Evolutionary conservation across 2,113 vertebrate species (phyloP).

Genomic region (Tragelaphus buxtoni): DNA sequence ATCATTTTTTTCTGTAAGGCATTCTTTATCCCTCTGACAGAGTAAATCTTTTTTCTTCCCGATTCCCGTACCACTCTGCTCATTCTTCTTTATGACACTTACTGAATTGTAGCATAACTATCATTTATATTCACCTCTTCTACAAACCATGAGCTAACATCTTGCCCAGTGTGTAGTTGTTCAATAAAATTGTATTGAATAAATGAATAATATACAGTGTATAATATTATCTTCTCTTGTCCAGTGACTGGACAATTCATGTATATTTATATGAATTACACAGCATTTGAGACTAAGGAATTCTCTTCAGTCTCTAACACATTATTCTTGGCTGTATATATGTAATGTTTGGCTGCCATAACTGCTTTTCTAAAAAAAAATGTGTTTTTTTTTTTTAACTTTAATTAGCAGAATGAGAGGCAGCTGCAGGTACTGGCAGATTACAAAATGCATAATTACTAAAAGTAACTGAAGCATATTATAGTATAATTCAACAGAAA

Average conservation of each 20-base stretch:
- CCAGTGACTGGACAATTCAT: not conserved
- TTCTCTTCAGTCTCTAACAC: slow-evolving; percentile 61
- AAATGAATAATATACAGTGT: not conserved
- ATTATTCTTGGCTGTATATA: slow-evolving; percentile 75
- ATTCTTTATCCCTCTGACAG: not conserved
- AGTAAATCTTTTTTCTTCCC: not conserved
- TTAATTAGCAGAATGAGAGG: slow-evolving; percentile 76
- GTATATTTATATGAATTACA: not conserved
- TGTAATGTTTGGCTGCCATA: slow-evolving; percentile 76
- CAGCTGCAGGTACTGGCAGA: slow-evolving; percentile 85
- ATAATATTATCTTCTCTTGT: not conserved
- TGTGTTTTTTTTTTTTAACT: slow-evolving; percentile 13
- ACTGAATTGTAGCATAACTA: not conserved
- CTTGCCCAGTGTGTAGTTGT: not conserved
- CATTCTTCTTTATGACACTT: not conserved
- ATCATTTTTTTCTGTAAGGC: not conserved
- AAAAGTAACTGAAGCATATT: slow-evolving; percentile 84
- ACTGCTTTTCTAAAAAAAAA: slow-evolving; percentile 60
- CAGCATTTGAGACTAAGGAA: slow-evolving; percentile 52
- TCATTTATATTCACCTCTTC: not conserved
- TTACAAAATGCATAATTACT: slow-evolving; percentile 82
- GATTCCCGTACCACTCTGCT: not conserved
- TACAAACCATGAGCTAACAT: not conserved
- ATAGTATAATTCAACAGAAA: slow-evolving; percentile 76
- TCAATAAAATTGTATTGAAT: not conserved